These are phyloP conservation scores for Cololabis saira DNA, from an alignment of 2,113 vertebrate species.

Conservation along the genomic window DNA sequence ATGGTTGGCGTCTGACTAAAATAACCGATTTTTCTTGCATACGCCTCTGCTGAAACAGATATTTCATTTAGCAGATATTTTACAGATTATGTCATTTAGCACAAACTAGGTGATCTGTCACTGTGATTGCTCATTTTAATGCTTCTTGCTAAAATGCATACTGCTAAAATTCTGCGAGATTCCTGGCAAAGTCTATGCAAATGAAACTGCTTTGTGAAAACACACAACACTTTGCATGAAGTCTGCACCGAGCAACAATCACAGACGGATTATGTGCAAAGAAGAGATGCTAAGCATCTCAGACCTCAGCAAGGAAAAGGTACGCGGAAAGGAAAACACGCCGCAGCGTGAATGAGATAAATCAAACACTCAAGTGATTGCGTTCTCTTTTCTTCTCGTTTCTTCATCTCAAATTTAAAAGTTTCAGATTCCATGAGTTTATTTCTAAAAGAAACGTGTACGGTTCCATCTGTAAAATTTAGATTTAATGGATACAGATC, in stretches of 20 bases:
- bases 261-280: slow-evolving; percentile 81
- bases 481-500: background rate
- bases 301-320: slow-evolving; percentile 51
- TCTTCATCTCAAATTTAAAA: slow-evolving; percentile 21
- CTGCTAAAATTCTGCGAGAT: slow-evolving; percentile 55
- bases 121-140: slow-evolving; percentile 67
- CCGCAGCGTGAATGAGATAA: slow-evolving; percentile 24
- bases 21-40: too few species aligned
- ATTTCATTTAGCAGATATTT: too few species aligned
- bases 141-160: slow-evolving; percentile 55
- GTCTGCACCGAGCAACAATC: slow-evolving; percentile 73
- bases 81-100: slow-evolving; percentile 51
- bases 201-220: slow-evolving; percentile 66
- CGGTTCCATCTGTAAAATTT: background rate
- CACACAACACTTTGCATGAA: slow-evolving; percentile 49
- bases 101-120: slow-evolving; percentile 58
- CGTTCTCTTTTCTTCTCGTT: slow-evolving; percentile 3
- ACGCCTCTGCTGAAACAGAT: slow-evolving; percentile 30
- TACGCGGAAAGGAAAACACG: slow-evolving; percentile 36
- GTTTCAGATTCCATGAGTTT: slow-evolving; percentile 10
- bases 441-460: background rate
- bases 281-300: slow-evolving; percentile 78
- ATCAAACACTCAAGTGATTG: slow-evolving; percentile 51
- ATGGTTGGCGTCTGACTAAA: slow-evolving; percentile 7
- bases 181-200: slow-evolving; percentile 72